Percentiles rank a stretch among this genome's conserved stretches.
phyloP scores from a whole-genome alignment of 2,888 invertebrate species.

The Andrena bucephala region DNA sequence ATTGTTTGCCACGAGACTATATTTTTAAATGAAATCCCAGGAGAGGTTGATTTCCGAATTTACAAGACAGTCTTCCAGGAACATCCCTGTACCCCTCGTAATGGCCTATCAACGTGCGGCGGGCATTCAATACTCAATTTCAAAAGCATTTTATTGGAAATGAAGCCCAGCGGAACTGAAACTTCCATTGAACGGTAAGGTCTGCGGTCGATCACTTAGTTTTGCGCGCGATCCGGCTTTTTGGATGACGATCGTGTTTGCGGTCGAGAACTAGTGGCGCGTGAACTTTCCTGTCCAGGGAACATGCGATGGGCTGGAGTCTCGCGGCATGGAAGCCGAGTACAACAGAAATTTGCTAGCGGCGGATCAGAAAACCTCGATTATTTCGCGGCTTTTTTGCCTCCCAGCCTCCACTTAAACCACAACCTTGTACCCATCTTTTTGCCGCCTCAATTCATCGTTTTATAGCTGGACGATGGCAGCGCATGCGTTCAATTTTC shows the following conservation, averaged over 20 bases:
- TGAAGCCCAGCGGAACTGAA: slow-evolving; percentile 47
- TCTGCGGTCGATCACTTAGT: slow-evolving; percentile 68
- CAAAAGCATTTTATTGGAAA: slow-evolving; percentile 29
- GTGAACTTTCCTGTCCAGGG: slow-evolving; percentile 56
- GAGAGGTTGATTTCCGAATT: not conserved
- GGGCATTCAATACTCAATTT: not conserved
- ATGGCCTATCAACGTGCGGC: not conserved
- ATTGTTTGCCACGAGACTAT: too few species aligned
- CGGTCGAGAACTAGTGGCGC: slow-evolving; percentile 64
- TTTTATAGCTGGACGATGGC: not conserved
- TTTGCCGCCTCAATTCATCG: slow-evolving; percentile 11
- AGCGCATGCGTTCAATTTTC: slow-evolving; percentile 43
- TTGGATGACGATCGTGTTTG: slow-evolving; percentile 63
- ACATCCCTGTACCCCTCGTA: not conserved
- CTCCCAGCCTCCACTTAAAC: slow-evolving; percentile 2
- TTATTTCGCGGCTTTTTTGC: slow-evolving; percentile 46
- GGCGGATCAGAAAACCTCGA: slow-evolving; percentile 25
- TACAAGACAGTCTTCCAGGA: not conserved
- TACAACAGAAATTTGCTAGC: slow-evolving; percentile 44
- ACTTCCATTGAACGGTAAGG: slow-evolving; percentile 65
- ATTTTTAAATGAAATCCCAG: not conserved
- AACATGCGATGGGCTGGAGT: slow-evolving; percentile 38
- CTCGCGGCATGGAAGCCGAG: slow-evolving; percentile 12
- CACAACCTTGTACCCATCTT: slow-evolving; percentile 46
- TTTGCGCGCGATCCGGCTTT: slow-evolving; percentile 58